Evolutionary conservation across 2,888 invertebrate genomes (phyloP).

Genomic region (Pinctada fucata): DNA sequence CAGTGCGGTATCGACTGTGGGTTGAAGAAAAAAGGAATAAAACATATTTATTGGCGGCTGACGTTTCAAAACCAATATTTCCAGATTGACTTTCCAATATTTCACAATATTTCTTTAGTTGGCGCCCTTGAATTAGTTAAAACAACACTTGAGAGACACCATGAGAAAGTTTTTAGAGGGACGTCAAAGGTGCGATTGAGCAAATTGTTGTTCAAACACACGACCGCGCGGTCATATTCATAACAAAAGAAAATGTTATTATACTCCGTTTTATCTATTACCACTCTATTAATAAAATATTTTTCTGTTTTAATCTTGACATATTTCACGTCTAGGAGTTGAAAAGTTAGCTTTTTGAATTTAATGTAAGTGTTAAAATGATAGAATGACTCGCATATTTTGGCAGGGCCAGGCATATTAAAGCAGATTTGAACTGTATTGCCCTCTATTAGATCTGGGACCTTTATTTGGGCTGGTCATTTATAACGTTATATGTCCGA

Average conservation of each 20-base stretch:
- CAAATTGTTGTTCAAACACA: not conserved
- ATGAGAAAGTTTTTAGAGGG: not conserved
- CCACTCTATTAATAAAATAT: not conserved
- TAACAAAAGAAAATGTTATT: slow-evolving; percentile 1
- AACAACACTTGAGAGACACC: slow-evolving; percentile 1
- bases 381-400: not conserved
- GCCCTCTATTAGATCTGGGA: too few species aligned
- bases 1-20: too few species aligned
- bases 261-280: not conserved
- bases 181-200: not conserved
- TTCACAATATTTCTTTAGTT: too few species aligned
- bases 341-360: too few species aligned
- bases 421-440: too few species aligned
- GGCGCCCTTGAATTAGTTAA: not conserved
- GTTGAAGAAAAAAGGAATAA: too few species aligned
- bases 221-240: not conserved
- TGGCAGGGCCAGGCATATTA: not conserved
- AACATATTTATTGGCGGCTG: too few species aligned
- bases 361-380: not conserved
- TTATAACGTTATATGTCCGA: too few species aligned
- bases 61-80: too few species aligned
- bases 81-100: too few species aligned
- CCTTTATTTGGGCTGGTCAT: too few species aligned
- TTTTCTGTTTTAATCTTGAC: not conserved
- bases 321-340: not conserved